Base-by-base conservation (phyloP, 2,888 invertebrate species). In the Dicranocentrus wangi region DNA sequence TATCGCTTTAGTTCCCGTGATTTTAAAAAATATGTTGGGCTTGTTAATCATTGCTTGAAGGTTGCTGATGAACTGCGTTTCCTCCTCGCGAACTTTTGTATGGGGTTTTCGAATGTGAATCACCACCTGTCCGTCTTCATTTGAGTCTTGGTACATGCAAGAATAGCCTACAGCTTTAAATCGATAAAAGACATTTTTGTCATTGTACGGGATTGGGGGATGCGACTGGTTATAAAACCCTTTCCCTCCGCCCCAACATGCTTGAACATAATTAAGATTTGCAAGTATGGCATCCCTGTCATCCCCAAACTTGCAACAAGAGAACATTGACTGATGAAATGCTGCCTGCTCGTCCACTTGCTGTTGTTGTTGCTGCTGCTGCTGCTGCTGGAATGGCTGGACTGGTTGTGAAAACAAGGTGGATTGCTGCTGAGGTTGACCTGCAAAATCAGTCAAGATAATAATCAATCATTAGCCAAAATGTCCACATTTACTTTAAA, bases 161-260 rank as follows among this genome's bases (percentile, higher is more conserved):
- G 95, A 96, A 88, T 98, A 99, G 0, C 96, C 96, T 71, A 99
- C 94, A 0, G 97, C 95, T 90, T 98, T 99, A 88, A 99, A 97
- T 55, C 96, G 92, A 87, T 96, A 98, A 66, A 97, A 92, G 0
- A 95, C 95, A 89, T 98, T 98, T 87, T 95, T 94, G 73, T 94
- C 93, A 63, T 93, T 94, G 84, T 97, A 93, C 73, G 95, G 94
- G 5, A 97, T 92, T 0, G 96, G 93, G 0, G 92, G 93, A 5
- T 93, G 93, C 85, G 92, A 93, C 69, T 93, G 91, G 42, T 92
- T 93, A 88, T 94, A 96, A 88, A 93, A 96, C 0, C 93, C 92
- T 88, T 91, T 91, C 88, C 97, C 97, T 15, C 92, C 92, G 19
- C 95, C 96, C 94, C 95, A 94, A 83, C 93, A 92, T 0, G 95